A percentile compares a stretch with the other conserved stretches of the same genome.
Evolutionary conservation across 2,888 invertebrate species (phyloP).

Genomic region (Sarcophaga subvicina): DNA sequence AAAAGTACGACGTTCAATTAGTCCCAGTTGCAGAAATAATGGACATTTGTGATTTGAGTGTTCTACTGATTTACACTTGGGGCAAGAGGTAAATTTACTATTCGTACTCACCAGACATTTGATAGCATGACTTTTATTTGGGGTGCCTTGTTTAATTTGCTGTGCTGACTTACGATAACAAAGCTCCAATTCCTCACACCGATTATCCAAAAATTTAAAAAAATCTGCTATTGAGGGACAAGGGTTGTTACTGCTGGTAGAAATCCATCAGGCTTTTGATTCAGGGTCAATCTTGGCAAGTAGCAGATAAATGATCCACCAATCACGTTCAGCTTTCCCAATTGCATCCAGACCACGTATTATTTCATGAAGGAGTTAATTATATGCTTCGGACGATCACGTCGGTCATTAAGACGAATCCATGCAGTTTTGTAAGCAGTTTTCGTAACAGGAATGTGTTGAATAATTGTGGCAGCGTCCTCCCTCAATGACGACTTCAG

Average conservation of each 20-base stretch:
- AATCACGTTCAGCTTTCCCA: conserved; percentile 40
- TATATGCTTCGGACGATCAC: too few species aligned
- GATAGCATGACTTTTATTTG: background rate
- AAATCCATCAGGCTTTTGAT: conserved; percentile 53
- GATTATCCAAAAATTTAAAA: conserved; percentile 48
- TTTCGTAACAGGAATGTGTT: too few species aligned
- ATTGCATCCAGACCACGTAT: conserved; percentile 61
- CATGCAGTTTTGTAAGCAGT: too few species aligned
- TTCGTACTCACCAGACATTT: background rate
- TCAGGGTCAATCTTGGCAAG: conserved; percentile 45
- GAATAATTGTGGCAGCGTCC: too few species aligned
- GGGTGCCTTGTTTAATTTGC: background rate
- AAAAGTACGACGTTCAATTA: too few species aligned
- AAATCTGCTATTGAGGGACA: conserved; percentile 37
- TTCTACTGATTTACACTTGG: too few species aligned
- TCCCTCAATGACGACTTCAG: too few species aligned
- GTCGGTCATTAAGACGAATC: too few species aligned
- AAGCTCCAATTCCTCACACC: conserved; percentile 39
- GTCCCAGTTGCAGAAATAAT: too few species aligned
- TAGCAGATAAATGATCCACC: conserved; percentile 60
- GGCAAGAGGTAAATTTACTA: too few species aligned
- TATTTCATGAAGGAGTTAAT: conserved; percentile 31
- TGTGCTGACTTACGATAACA: conserved; percentile 5
- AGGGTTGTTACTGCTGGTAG: conserved; percentile 37
- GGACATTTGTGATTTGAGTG: too few species aligned